Evolutionary conservation across 2,888 invertebrate species (phyloP).

Genomic region (Panorpa germanica): DNA sequence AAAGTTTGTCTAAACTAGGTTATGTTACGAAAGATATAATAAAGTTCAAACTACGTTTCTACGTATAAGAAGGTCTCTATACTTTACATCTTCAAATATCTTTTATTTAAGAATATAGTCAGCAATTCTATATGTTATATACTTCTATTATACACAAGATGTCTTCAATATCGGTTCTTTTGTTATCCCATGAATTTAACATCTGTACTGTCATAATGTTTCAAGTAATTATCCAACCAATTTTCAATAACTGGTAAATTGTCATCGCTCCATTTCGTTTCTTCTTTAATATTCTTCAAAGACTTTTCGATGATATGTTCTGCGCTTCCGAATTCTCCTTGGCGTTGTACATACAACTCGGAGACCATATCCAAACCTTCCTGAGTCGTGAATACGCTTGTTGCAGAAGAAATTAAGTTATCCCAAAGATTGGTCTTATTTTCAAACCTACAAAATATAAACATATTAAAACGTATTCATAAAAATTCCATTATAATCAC

Average conservation of each 20-base stretch:
- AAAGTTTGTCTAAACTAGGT: too few species aligned
- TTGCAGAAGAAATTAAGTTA: slow-evolving; percentile 51
- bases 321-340: slow-evolving; percentile 51
- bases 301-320: slow-evolving; percentile 55
- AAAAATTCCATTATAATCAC: slow-evolving; percentile 5
- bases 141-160: too few species aligned
- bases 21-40: too few species aligned
- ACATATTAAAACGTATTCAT: not conserved
- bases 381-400: slow-evolving; percentile 55
- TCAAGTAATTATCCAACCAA: slow-evolving; percentile 45
- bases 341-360: slow-evolving; percentile 37
- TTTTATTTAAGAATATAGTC: too few species aligned
- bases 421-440: slow-evolving; percentile 59
- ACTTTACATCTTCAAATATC: too few species aligned
- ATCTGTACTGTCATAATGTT: slow-evolving; percentile 16
- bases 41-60: too few species aligned
- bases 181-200: slow-evolving; percentile 18
- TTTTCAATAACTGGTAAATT: slow-evolving; percentile 54
- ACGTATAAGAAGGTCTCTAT: too few species aligned
- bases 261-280: slow-evolving; percentile 56
- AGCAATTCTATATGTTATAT: too few species aligned
- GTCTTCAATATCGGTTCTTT: too few species aligned
- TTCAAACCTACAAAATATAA: slow-evolving; percentile 31
- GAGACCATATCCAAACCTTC: slow-evolving; percentile 51
- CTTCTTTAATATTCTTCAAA: slow-evolving; percentile 50